Evolutionary conservation across 2,113 vertebrate genomes (phyloP).

Genomic region (Tor tambroides): DNA sequence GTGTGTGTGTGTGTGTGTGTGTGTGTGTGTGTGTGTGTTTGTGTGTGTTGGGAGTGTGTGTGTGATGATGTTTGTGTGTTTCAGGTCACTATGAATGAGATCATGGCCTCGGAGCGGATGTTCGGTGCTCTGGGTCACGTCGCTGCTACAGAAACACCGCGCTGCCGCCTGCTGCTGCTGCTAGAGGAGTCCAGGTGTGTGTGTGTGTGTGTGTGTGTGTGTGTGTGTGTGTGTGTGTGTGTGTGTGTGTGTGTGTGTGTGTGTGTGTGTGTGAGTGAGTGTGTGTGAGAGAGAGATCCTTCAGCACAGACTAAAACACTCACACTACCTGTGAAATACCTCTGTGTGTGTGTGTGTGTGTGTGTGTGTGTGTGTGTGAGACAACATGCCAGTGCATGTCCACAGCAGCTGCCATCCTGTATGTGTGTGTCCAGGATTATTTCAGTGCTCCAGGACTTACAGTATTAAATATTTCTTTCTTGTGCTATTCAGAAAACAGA

Average conservation of each 20-base stretch:
- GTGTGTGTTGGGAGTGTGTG: background rate
- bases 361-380: too few relatives aligned
- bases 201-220: too few relatives aligned
- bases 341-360: too few relatives aligned
- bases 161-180: conserved; percentile 84
- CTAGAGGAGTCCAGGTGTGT: conserved; percentile 90
- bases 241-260: too few relatives aligned
- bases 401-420: conserved; percentile 18
- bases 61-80: conserved; percentile 24
- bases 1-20: too few relatives aligned
- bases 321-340: too few relatives aligned
- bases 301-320: too few relatives aligned
- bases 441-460: background rate
- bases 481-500: background rate
- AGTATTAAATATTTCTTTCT: background rate
- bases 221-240: too few relatives aligned
- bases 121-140: conserved; percentile 91
- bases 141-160: conserved; percentile 89
- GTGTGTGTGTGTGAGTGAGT: too few relatives aligned
- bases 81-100: conserved; percentile 90
- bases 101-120: conserved; percentile 87
- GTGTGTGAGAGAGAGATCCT: background rate
- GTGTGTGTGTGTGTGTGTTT: too few relatives aligned
- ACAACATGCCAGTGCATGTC: background rate
- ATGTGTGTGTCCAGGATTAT: background rate